Evolutionary conservation across 2,797 vertebrate genomes (phyloP).

Genomic region (Coracias cyanogaster): DNA sequence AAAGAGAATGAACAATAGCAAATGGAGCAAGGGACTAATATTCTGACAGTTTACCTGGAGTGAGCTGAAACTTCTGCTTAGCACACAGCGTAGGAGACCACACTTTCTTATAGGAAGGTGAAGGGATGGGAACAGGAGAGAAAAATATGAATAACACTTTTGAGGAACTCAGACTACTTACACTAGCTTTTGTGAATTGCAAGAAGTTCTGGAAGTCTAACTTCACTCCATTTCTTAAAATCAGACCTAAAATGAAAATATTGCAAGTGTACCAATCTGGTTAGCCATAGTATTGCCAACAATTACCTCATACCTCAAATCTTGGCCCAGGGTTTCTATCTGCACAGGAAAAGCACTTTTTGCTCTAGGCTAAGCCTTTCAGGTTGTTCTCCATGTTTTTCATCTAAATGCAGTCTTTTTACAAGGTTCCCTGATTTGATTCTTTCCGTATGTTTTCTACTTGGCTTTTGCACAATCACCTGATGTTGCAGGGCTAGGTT

Average conservation of each 20-base stretch:
- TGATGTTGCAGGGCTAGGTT: not conserved
- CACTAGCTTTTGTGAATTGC: not conserved
- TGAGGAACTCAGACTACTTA: not conserved
- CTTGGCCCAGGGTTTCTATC: not conserved
- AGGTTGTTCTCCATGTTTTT: not conserved
- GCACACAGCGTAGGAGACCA: not conserved
- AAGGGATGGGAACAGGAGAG: not conserved
- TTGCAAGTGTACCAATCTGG: not conserved
- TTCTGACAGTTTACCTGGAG: not conserved
- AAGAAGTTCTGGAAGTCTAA: not conserved
- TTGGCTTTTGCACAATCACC: not conserved
- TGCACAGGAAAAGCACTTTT: slow-evolving; percentile 7
- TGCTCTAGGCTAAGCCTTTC: slow-evolving; percentile 3
- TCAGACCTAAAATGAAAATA: not conserved
- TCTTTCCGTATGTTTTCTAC: slow-evolving; percentile 48
- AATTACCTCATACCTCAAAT: not conserved
- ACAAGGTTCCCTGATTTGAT: slow-evolving; percentile 27
- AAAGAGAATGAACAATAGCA: not conserved
- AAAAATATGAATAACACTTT: not conserved
- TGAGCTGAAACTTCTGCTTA: not conserved
- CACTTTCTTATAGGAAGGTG: not conserved
- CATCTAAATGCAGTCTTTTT: not conserved
- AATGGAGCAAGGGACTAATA: not conserved
- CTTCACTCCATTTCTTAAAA: not conserved
- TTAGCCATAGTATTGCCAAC: not conserved